These are phyloP conservation scores for Platygyra sinensis DNA, from an alignment of 64 coral and sea anemone species.

Conservation along the genomic window DNA sequence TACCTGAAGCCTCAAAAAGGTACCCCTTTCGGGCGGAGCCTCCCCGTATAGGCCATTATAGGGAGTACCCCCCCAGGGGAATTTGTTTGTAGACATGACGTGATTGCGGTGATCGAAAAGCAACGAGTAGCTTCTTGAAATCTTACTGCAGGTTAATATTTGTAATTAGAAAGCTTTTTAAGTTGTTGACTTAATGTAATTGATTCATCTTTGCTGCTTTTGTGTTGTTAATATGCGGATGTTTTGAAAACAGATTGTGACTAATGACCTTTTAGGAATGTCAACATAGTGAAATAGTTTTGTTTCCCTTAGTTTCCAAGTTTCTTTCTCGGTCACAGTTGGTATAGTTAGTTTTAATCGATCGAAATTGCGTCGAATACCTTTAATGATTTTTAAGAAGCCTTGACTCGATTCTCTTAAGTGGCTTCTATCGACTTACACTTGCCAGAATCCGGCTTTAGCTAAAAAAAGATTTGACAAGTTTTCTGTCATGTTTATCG, in stretches of 20 bases:
- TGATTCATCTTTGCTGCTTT: conserved; percentile 5
- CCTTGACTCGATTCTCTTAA: background rate
- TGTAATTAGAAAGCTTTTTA: background rate
- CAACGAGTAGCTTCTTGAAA: background rate
- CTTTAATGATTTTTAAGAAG: background rate
- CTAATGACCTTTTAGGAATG: conserved; percentile 4
- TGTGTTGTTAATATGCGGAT: conserved; percentile 9
- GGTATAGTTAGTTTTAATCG: background rate
- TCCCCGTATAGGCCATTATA: no score
- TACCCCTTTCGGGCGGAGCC: no score
- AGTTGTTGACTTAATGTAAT: background rate
- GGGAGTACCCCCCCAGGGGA: no score
- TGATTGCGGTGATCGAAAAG: background rate
- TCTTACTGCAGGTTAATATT: background rate
- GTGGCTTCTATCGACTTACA: background rate
- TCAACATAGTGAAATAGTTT: conserved; percentile 10
- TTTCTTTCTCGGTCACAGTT: background rate
- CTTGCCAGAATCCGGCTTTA: background rate
- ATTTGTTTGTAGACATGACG: no score
- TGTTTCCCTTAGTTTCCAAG: conserved; percentile 10
- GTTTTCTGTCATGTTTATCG: background rate
- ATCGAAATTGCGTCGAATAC: background rate
- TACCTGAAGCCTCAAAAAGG: no score
- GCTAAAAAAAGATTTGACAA: background rate
- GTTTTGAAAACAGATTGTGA: conserved; percentile 3